Evolutionary conservation across 2,888 invertebrate genomes (phyloP), one percentile per base, ranked within the genome.

Genomic region (Campoletis raptor): DNA sequence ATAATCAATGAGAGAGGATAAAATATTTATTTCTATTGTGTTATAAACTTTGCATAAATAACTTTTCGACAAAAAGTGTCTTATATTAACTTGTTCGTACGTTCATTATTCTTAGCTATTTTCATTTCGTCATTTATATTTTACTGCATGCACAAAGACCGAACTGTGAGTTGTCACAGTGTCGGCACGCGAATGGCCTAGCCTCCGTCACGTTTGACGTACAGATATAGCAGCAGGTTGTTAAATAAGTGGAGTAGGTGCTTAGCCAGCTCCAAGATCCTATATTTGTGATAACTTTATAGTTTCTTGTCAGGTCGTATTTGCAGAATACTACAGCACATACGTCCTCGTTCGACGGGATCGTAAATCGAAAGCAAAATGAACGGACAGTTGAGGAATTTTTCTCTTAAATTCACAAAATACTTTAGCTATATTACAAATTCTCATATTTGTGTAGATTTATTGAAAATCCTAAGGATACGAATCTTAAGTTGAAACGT

Each of bases 191-290:
- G 61, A 30, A 61, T 61, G 30, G 30, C 24, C 7, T 30, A 30
- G 30, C 30, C 61, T 15, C 30, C 61, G 61, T 61, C 30, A 61
- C 30, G 15, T 61, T 24, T 61, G 61, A 61, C 61, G 61, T 67
- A n/a, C 67, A 40, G 40, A 18, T 18, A 40, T 40, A 37, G 40
- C 40, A n/a, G 21, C n/a, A n/a, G 37, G 40, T 67, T 67, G 40
- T 40, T 37, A 67, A 67, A 67, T 40, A 40, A 21, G 37, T 67
- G 67, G 61, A 61, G 61, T 61, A 61, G 30, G 61, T 61, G 61
- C 61, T 61, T 30, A 30, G 30, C 61, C 30, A 61, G 30, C 12
- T 12, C 30, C 1, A 15, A 30, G 61, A 12, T 10, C 24, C 0
- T 30, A 61, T 24, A 61, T 30, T 61, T 12, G 5, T 6, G 24